A percentile compares a stretch with the other conserved stretches of the same genome.
phyloP scores from a whole-genome alignment of 2,797 vertebrate genomes.

The Urosaurus nigricauda region DNA sequence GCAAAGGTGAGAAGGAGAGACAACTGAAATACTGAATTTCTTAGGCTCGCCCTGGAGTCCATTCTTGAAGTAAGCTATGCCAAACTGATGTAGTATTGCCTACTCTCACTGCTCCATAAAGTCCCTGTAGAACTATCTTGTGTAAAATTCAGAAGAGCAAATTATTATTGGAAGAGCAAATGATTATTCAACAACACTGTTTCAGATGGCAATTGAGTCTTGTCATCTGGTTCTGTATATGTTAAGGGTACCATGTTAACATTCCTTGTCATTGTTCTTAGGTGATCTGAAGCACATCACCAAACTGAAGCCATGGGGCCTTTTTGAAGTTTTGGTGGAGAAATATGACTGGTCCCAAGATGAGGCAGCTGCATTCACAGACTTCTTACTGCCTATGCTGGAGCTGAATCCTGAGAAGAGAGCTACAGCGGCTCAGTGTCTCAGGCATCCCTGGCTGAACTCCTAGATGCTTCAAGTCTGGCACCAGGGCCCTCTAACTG shows the following conservation, averaged over 20 bases:
- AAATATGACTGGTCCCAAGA: conserved; percentile 97
- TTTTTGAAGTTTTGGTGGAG: conserved; percentile 93
- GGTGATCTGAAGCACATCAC: conserved; percentile 98
- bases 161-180: too few species aligned
- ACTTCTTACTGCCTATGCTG: conserved; percentile 97
- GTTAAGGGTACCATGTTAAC: conserved; percentile 22
- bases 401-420: conserved; percentile 95
- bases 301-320: conserved; percentile 97
- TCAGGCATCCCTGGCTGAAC: conserved; percentile 92
- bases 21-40: not conserved
- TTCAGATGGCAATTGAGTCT: conserved; percentile 1
- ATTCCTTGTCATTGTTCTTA: conserved; percentile 69
- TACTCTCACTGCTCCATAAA: not conserved
- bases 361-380: conserved; percentile 91
- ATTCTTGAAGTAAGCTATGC: not conserved
- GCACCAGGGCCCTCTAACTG: conserved; percentile 55
- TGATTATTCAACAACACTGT: not conserved
- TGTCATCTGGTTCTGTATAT: not conserved
- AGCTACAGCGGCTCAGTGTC: conserved; percentile 93
- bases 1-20: not conserved
- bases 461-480: conserved; percentile 77
- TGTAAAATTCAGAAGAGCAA: not conserved
- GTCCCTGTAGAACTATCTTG: not conserved
- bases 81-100: not conserved
- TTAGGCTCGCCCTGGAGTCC: not conserved